Conservation (phyloP, 2,888 invertebrate species). For the Siphlonurus alternatus region DNA sequence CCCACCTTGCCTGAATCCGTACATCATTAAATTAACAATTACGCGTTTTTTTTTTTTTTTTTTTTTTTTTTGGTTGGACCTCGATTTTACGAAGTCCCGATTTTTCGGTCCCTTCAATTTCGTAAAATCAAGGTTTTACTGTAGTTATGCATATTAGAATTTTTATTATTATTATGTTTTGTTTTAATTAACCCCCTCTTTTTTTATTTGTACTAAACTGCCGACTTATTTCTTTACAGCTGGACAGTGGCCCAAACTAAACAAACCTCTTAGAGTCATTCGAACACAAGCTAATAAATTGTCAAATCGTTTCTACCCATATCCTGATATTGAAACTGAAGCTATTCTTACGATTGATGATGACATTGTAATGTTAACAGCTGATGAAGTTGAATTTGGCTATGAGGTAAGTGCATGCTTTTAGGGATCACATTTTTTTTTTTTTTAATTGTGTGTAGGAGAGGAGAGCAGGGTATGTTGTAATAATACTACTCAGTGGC, state of each 20-base stretch:
- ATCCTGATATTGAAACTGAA: slow-evolving; percentile 92
- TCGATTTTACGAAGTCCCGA: too few relatives aligned
- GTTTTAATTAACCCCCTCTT: too few relatives aligned
- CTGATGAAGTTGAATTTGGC: slow-evolving; percentile 92
- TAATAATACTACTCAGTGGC: not conserved
- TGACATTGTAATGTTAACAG: slow-evolving; percentile 88
- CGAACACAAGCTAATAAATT: slow-evolving; percentile 79
- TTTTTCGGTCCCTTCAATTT: too few relatives aligned
- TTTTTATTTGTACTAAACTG: too few relatives aligned
- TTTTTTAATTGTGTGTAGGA: not conserved
- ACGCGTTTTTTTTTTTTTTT: too few relatives aligned
- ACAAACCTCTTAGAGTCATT: slow-evolving; percentile 78
- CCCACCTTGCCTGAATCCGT: too few relatives aligned
- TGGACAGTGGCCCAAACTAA: slow-evolving; percentile 73
- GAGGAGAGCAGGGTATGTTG: not conserved
- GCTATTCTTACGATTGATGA: slow-evolving; percentile 90
- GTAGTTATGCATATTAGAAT: too few relatives aligned
- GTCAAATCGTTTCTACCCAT: slow-evolving; percentile 87
- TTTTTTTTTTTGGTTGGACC: too few relatives aligned
- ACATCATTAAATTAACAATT: too few relatives aligned
- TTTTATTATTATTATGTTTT: too few relatives aligned
- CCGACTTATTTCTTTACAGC: slow-evolving; percentile 37
- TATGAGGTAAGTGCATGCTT: slow-evolving; percentile 34
- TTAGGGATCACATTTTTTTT: not conserved
- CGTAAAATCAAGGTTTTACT: too few relatives aligned